A percentile compares a stretch with the other conserved stretches of the same genome.
These are phyloP conservation scores for Ramphastos sulfuratus DNA, from an alignment of 2,113 vertebrate species.

Conservation along the genomic window DNA sequence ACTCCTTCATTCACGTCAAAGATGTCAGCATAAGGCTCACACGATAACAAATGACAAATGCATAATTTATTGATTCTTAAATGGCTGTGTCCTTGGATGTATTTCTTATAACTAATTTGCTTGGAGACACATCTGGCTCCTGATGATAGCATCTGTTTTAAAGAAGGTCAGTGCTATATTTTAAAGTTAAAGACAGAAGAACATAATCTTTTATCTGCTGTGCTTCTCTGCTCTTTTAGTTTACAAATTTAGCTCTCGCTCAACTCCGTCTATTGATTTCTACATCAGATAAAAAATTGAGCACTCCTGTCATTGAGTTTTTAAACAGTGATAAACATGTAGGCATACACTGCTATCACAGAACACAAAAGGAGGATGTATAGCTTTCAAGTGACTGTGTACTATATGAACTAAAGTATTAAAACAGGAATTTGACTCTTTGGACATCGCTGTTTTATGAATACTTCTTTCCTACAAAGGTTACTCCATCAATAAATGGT, in stretches of 20 bases:
- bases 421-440: neutral
- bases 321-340: neutral
- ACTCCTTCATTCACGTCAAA: conserved; percentile 68
- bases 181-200: conserved; percentile 65
- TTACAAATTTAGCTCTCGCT: conserved; percentile 20
- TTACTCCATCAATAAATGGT: neutral
- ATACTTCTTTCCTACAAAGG: neutral
- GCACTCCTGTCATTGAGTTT: neutral
- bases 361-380: neutral
- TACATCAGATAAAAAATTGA: conserved; percentile 27
- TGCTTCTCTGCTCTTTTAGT: conserved; percentile 7
- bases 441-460: neutral
- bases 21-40: conserved; percentile 63
- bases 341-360: neutral
- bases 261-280: neutral
- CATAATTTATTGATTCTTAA: conserved; percentile 82
- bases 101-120: conserved; percentile 76
- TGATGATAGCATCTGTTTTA: conserved; percentile 71
- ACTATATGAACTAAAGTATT: neutral
- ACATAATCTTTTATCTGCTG: conserved; percentile 48
- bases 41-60: conserved; percentile 76
- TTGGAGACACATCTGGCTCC: conserved; percentile 75
- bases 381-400: neutral
- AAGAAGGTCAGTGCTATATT: conserved; percentile 68
- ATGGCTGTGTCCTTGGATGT: conserved; percentile 75